A percentile compares a stretch with the other conserved stretches of the same genome.
phyloP scores from a whole-genome alignment of 2,797 vertebrate species.

The Anguilla anguilla region DNA sequence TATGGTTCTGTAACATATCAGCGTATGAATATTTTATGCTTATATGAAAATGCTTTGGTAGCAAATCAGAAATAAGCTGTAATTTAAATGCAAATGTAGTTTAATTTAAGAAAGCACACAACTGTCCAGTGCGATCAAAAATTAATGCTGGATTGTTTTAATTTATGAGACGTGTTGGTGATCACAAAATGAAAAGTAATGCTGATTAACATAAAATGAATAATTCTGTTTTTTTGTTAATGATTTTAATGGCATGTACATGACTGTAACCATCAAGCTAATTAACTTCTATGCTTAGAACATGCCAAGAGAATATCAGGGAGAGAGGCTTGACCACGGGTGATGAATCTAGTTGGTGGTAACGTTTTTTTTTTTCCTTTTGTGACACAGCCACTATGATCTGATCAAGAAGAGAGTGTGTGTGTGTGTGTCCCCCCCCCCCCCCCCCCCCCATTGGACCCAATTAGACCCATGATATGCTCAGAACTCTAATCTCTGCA shows the following conservation, averaged over 20 bases:
- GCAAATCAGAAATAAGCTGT: constrained; percentile 69
- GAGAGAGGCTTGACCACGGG: constrained; percentile 93
- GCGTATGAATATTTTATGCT: constrained; percentile 79
- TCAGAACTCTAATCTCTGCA: constrained; percentile 71
- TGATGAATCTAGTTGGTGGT: constrained; percentile 97
- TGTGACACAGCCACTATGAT: constrained; percentile 94
- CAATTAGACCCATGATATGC: constrained; percentile 95
- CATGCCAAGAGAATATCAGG: constrained; percentile 85
- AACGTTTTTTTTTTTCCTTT: constrained; percentile 83
- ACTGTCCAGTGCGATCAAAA: not conserved
- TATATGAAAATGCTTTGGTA: constrained; percentile 61
- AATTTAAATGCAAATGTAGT: constrained; percentile 62
- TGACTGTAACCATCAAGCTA: constrained; percentile 87
- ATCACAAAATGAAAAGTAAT: not conserved
- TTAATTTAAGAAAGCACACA: constrained; percentile 62
- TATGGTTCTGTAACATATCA: constrained; percentile 75
- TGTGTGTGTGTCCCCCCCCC: too few species aligned
- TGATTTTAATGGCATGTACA: constrained; percentile 56
- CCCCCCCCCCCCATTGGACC: constrained; percentile 94
- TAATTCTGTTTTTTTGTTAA: constrained; percentile 56
- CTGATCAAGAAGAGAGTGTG: constrained; percentile 95
- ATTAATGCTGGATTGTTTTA: not conserved
- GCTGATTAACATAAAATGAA: constrained; percentile 53
- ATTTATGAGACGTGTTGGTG: not conserved
- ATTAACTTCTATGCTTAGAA: constrained; percentile 92